Evolutionary conservation across 2,113 vertebrate species (phyloP).

Genomic region (Narcine bancroftii): DNA sequence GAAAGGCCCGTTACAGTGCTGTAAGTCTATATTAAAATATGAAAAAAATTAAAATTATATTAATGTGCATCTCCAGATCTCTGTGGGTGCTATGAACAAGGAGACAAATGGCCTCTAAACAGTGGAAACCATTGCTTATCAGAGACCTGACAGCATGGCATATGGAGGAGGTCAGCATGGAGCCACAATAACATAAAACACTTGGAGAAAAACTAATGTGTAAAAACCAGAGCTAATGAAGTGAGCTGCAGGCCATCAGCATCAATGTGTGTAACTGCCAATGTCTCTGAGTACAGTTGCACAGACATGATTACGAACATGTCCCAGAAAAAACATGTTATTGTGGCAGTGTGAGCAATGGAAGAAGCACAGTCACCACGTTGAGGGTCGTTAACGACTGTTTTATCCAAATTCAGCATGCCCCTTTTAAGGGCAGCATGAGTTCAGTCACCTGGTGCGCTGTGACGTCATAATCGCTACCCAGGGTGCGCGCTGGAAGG

Average conservation of each 20-base stretch:
- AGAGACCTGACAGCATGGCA: not conserved
- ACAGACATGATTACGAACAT: not conserved
- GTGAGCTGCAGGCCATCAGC: not conserved
- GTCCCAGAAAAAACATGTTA: no score
- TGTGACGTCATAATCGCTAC: no score
- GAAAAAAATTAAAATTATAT: no score
- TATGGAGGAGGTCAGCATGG: not conserved
- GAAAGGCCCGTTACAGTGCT: no score
- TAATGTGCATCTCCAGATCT: not conserved
- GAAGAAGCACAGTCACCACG: no score
- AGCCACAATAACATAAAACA: not conserved
- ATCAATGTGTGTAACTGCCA: not conserved
- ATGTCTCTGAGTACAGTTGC: not conserved
- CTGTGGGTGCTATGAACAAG: not conserved
- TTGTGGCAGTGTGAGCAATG: no score
- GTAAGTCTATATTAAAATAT: no score
- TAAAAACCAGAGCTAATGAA: not conserved
- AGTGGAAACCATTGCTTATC: not conserved
- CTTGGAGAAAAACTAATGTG: not conserved
- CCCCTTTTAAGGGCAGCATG: no score
- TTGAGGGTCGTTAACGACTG: no score
- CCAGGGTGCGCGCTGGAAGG: no score
- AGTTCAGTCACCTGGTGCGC: no score
- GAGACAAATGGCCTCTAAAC: not conserved
- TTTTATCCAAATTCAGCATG: no score